phyloP scores from a whole-genome alignment of 2,888 invertebrate genomes.

The Steinernema scapterisci region DNA sequence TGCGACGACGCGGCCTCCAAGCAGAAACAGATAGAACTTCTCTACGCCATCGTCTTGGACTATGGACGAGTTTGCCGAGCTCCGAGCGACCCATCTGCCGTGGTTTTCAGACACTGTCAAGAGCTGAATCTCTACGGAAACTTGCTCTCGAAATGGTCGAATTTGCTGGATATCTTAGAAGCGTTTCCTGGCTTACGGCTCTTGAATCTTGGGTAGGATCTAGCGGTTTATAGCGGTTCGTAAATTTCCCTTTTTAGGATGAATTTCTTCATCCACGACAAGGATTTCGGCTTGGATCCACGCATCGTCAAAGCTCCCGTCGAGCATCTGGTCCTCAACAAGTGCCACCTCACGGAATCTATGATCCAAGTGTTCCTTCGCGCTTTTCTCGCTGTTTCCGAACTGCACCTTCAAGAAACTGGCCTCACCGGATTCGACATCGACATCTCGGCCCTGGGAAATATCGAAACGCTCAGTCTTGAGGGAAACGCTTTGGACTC shows the following conservation, averaged over 20 bases:
- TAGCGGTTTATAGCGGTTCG: neutral
- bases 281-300: neutral
- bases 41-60: constrained; percentile 32
- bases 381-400: neutral
- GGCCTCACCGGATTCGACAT: neutral
- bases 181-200: constrained; percentile 75
- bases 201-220: constrained; percentile 77
- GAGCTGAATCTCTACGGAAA: constrained; percentile 80
- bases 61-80: constrained; percentile 29
- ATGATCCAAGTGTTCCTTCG: constrained; percentile 1
- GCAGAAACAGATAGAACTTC: constrained; percentile 7
- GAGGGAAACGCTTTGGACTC: constrained; percentile 26
- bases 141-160: constrained; percentile 78
- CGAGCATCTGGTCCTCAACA: constrained; percentile 23
- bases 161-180: constrained; percentile 75
- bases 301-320: neutral
- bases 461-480: constrained; percentile 22
- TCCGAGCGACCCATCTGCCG: neutral
- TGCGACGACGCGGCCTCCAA: neutral
- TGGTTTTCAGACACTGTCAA: constrained; percentile 55
- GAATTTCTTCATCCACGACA: constrained; percentile 24
- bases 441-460: neutral
- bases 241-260: too few relatives aligned
- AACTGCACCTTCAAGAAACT: constrained; percentile 4
- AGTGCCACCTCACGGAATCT: constrained; percentile 22